These are phyloP conservation scores for Atrina japonica DNA, from an alignment of 2,888 invertebrate species.

Conservation along the genomic window DNA sequence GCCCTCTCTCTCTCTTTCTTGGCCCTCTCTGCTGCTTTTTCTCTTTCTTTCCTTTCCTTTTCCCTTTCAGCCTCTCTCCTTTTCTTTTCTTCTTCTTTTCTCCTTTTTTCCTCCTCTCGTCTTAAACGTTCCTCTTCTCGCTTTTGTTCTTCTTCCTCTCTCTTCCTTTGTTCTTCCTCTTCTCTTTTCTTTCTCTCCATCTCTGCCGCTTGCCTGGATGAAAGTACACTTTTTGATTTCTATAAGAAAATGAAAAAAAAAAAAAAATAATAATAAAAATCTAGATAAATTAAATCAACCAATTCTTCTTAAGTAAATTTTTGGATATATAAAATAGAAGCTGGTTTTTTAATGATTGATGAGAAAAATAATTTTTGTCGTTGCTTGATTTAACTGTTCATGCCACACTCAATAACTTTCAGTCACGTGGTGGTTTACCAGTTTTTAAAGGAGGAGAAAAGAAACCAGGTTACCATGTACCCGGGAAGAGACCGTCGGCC, in stretches of 20 bases:
- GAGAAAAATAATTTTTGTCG: too few relatives aligned
- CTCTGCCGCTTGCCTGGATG: conserved; percentile 62
- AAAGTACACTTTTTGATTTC: conserved; percentile 69
- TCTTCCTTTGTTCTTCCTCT: conserved; percentile 40
- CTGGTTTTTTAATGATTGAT: neutral
- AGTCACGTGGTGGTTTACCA: too few relatives aligned
- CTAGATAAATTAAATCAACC: neutral
- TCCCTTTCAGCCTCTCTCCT: conserved; percentile 36
- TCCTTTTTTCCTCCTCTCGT: conserved; percentile 55
- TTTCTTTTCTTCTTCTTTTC: conserved; percentile 42
- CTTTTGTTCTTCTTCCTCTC: conserved; percentile 48
- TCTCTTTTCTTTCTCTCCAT: conserved; percentile 52
- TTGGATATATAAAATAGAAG: neutral
- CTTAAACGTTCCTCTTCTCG: conserved; percentile 55
- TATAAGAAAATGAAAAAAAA: conserved; percentile 47
- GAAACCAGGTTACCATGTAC: too few relatives aligned
- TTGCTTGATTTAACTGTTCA: too few relatives aligned
- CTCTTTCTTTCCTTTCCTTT: conserved; percentile 10
- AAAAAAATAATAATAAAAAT: too few relatives aligned
- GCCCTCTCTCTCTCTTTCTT: conserved; percentile 29
- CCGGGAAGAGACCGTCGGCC: too few relatives aligned
- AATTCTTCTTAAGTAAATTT: neutral
- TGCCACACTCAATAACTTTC: too few relatives aligned
- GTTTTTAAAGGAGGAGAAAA: too few relatives aligned
- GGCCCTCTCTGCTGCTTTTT: conserved; percentile 30